Evolutionary conservation across 2,113 vertebrate species (phyloP).

Genomic region (Ellobius talpinus): DNA sequence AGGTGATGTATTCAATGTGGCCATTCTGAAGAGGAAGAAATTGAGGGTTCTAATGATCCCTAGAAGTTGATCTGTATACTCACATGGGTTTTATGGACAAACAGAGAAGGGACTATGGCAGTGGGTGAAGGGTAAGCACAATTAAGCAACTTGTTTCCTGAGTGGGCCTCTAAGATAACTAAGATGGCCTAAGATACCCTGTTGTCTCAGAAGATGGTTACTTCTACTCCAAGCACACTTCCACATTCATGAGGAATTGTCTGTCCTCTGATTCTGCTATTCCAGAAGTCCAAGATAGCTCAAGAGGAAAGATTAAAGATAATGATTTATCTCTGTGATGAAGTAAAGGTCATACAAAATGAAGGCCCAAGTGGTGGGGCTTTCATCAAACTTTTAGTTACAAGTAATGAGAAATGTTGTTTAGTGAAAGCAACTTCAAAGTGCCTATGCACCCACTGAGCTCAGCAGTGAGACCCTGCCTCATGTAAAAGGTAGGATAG

Average conservation of each 20-base stretch:
- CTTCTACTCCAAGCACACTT: not conserved
- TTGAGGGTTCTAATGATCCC: not conserved
- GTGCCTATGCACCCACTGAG: not conserved
- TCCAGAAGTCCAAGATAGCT: not conserved
- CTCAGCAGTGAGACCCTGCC: not conserved
- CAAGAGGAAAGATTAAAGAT: not conserved
- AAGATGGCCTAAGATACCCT: no score
- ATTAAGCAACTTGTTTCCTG: no score
- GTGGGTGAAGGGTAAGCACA: not conserved
- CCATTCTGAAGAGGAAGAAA: not conserved
- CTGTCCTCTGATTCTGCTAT: no score
- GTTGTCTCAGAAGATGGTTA: not conserved
- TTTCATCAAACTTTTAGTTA: not conserved
- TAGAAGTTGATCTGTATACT: not conserved
- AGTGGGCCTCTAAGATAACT: not conserved
- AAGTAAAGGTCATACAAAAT: not conserved
- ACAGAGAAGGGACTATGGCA: not conserved
- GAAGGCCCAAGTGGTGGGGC: no score
- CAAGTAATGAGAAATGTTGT: not conserved
- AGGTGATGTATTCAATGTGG: not conserved
- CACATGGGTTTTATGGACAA: not conserved
- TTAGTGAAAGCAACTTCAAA: not conserved
- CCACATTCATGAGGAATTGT: not conserved
- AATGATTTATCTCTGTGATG: not conserved
- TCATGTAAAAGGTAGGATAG: not conserved